Evolutionary conservation across 2,888 invertebrate genomes (phyloP), one percentile per base, ranked within the genome.

Genomic region (Rhamphomyia laevipes): DNA sequence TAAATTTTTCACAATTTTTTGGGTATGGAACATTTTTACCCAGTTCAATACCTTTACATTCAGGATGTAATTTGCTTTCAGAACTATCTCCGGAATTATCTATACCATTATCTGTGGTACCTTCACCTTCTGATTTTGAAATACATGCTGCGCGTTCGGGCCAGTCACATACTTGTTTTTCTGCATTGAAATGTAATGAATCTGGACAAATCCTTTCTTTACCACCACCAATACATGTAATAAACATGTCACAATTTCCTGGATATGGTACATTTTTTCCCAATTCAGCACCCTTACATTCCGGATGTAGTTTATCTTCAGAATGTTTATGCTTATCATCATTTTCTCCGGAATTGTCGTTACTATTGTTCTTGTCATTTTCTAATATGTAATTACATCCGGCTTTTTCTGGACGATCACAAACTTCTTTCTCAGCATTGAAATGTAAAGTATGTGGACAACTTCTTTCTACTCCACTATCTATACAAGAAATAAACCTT

Each of bases 181-280:
- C 17, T 10, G 38, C 38, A 40, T 18, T 40, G 12, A 40, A 40
- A 21, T 40, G 18, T 18, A 18, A 12, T 21, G 18, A 12, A 4
- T 3, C 12, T 18, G 18, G 18, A 18, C 40, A 40, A 21, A 11
- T 7, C 12, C 3, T 17, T 18, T 18, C 40, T 18, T 12, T 4
- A 13, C 40, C 40, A 13, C 63, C 65, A 23, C 59, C 49, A 6
- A 58, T 53, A 27, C 65, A 66, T 6, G 63, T 53, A 16, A 59
- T 58, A 30, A 60, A 66, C 9, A 58, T 59, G 2, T 48, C 52
- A 40, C 65, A 66, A 4, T 57, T 59, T 13, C 59, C 60, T 17
- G 57, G 54, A 51, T 63, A 60, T 6, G 63, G 59, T 13, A 64
- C 50, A 21, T 48, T 40, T 18, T 56, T 53, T 2, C 51, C 50